These are phyloP conservation scores for Passer domesticus DNA, from an alignment of 2,113 vertebrate genomes.

Conservation along the genomic window DNA sequence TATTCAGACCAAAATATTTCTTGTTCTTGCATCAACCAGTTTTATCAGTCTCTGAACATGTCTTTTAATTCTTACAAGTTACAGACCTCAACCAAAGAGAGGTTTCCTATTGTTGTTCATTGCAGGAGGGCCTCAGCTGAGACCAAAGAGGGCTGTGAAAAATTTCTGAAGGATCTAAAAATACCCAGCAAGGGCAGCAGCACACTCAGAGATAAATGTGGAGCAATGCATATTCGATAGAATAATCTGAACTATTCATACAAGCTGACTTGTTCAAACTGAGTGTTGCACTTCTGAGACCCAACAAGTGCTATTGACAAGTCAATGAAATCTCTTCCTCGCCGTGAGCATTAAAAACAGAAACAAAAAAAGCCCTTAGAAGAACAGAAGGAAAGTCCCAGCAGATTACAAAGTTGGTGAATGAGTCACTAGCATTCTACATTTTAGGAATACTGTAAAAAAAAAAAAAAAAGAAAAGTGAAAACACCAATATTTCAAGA, in stretches of 20 bases:
- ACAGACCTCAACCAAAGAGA: not conserved
- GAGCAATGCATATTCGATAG: constrained; percentile 45
- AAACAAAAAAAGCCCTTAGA: not conserved
- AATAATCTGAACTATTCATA: constrained; percentile 55
- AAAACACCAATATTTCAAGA: not conserved
- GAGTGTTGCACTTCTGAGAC: not conserved
- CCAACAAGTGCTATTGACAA: constrained; percentile 7
- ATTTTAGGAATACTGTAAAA: not conserved
- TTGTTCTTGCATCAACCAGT: not conserved
- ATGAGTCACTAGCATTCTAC: not conserved
- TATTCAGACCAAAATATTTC: not conserved
- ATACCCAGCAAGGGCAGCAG: constrained; percentile 48
- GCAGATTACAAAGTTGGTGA: not conserved
- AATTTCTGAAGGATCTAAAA: constrained; percentile 62
- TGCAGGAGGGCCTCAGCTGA: not conserved
- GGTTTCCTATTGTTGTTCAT: not conserved
- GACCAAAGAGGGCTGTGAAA: constrained; percentile 35
- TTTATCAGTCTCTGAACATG: not conserved
- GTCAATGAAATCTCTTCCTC: constrained; percentile 22
- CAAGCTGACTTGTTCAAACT: constrained; percentile 42
- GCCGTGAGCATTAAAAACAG: not conserved
- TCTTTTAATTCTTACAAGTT: not conserved
- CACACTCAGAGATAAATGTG: constrained; percentile 53
- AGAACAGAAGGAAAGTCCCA: constrained; percentile 26
- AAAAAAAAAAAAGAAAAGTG: not conserved